These are phyloP conservation scores for Peromyscus californicus DNA, from an alignment of 2,113 vertebrate species.

Conservation along the genomic window DNA sequence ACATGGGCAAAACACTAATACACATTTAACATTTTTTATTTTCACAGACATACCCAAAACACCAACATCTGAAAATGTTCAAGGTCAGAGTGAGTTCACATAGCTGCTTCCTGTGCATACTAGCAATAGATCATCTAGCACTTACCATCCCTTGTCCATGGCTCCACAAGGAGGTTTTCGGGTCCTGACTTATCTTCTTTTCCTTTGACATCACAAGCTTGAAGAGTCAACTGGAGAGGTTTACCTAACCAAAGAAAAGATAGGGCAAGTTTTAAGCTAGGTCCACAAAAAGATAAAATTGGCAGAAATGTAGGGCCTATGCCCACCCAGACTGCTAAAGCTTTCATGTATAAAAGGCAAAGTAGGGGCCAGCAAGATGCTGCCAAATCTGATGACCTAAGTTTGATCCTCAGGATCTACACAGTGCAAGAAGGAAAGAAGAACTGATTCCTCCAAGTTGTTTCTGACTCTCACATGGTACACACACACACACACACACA, in stretches of 20 bases:
- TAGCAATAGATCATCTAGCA: not conserved
- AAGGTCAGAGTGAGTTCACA: not conserved
- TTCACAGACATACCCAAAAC: not conserved
- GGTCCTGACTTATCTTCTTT: slow-evolving; percentile 98
- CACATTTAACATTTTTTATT: not conserved
- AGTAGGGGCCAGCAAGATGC: not conserved
- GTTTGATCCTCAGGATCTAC: not conserved
- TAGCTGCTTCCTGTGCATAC: not conserved
- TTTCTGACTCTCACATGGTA: not conserved
- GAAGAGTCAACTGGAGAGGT: slow-evolving; percentile 93
- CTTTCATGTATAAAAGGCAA: not conserved
- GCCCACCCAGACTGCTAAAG: not conserved
- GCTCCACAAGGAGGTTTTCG: slow-evolving; percentile 95
- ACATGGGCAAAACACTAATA: not conserved
- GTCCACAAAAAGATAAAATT: not conserved
- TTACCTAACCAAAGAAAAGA: slow-evolving; percentile 89
- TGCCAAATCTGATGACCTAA: not conserved
- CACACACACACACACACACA: not conserved
- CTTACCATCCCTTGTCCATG: slow-evolving; percentile 95
- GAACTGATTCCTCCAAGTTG: not conserved
- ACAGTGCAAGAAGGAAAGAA: not conserved
- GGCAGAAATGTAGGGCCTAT: not conserved
- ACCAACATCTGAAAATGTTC: not conserved
- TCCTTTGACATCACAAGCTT: slow-evolving; percentile 98
- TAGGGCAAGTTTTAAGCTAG: not conserved